A percentile compares a stretch with the other conserved stretches of the same genome.
Conservation (phyloP, 37 sponge, comb jelly and placozoan species). For the Spongilla lacustris region DNA sequence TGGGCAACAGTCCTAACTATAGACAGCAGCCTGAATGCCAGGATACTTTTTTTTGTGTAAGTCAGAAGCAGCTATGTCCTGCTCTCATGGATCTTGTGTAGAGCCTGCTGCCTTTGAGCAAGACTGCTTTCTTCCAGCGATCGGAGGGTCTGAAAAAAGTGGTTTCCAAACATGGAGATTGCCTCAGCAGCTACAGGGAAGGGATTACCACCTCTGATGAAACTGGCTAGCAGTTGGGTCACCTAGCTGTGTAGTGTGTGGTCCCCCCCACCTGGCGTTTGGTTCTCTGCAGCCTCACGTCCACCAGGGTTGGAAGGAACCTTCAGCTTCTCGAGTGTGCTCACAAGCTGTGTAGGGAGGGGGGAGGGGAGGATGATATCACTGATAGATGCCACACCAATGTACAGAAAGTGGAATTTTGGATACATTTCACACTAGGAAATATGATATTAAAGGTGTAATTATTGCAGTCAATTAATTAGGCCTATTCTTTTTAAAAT, state of each 20-base stretch:
- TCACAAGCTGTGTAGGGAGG: neutral
- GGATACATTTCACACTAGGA: too few relatives aligned
- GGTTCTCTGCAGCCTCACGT: neutral
- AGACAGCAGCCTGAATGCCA: neutral
- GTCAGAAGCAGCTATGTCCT: neutral
- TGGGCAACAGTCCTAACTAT: neutral
- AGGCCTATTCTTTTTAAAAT: too few relatives aligned
- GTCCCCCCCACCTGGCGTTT: neutral
- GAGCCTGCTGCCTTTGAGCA: neutral
- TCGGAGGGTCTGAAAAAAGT: constrained; percentile 25
- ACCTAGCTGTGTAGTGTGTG: too few relatives aligned
- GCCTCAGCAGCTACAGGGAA: neutral
- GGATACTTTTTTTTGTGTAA: too few relatives aligned
- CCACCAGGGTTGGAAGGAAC: neutral
- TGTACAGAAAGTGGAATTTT: too few relatives aligned
- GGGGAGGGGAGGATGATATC: neutral
- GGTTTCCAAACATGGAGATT: constrained; percentile 17
- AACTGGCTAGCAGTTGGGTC: too few relatives aligned
- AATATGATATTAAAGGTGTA: too few relatives aligned
- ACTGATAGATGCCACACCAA: too few relatives aligned
- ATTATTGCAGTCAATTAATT: too few relatives aligned
- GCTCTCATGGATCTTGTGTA: neutral
- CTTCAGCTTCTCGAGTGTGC: neutral
- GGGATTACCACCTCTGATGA: neutral
- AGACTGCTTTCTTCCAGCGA: neutral